Evolutionary conservation across 1,140 invertebrate species (phyloP).

Genomic region (Heliconius melpomene): DNA sequence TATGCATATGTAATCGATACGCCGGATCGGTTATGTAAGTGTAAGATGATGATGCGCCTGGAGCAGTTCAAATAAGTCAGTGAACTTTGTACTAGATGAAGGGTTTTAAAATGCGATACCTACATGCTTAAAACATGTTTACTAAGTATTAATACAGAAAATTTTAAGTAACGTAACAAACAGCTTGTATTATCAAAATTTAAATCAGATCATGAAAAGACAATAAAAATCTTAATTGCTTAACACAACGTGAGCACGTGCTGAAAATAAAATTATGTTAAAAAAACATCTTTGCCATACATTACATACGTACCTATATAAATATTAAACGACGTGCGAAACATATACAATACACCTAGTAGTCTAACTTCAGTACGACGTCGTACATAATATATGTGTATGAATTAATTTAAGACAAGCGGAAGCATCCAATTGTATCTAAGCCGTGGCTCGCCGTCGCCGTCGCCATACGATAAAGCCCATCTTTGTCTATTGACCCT

Average conservation of each 20-base stretch:
- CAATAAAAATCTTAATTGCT: no score
- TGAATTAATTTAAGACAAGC: conserved; percentile 68
- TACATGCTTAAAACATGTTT: neutral
- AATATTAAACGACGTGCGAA: neutral
- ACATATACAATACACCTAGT: neutral
- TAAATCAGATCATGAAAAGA: no score
- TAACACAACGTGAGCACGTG: no score
- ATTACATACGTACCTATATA: no score
- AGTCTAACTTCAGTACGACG: conserved; percentile 19
- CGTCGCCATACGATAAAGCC: conserved; percentile 48
- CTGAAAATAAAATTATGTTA: neutral
- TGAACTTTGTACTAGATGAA: neutral
- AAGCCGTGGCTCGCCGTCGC: conserved; percentile 51
- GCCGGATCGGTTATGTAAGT: neutral
- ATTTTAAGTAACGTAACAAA: no score
- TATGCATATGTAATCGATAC: neutral
- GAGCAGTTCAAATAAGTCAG: neutral
- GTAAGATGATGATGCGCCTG: neutral
- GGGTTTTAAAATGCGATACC: neutral
- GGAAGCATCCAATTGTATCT: conserved; percentile 73
- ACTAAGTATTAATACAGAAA: no score
- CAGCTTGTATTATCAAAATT: no score
- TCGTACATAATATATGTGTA: conserved; percentile 32
- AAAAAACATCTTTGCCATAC: neutral
- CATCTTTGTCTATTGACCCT: conserved; percentile 59